Conservation (phyloP, 92 coral and sea anemone species). For the Galaxea fascicularis region DNA sequence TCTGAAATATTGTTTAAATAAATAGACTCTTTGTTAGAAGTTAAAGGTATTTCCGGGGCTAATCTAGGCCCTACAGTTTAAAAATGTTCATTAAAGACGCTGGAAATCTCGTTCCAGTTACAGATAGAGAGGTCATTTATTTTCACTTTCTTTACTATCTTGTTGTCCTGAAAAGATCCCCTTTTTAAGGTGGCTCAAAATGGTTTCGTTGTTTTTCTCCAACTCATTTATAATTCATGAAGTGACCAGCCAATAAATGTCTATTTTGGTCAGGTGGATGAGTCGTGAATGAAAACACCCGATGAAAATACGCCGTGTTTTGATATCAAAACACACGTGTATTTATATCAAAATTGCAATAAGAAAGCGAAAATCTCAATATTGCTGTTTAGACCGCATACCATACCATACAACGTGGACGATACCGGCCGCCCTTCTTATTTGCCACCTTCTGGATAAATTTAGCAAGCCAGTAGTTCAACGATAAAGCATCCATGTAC, state of each 20-base stretch:
- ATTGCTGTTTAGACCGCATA: background rate
- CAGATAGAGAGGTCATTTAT: no score
- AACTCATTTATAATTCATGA: background rate
- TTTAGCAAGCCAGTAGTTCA: background rate
- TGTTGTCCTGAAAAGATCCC: no score
- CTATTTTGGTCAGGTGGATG: constrained; percentile 19
- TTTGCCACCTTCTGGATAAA: constrained; percentile 40
- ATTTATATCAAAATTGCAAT: constrained; percentile 16
- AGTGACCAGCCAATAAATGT: constrained; percentile 22
- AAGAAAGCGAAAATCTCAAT: no score
- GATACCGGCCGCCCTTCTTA: constrained; percentile 43
- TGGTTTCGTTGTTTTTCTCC: no score
- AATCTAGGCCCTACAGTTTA: no score
- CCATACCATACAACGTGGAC: constrained; percentile 57
- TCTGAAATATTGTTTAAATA: no score
- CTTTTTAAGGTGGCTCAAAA: no score
- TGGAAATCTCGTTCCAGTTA: no score
- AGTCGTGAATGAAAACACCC: background rate
- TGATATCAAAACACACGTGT: constrained; percentile 16
- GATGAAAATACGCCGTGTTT: constrained; percentile 11
- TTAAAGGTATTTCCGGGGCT: no score
- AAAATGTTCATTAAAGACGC: no score
- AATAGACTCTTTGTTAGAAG: no score
- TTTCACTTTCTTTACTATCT: no score
- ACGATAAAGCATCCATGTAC: constrained; percentile 29